phyloP scores from a whole-genome alignment of 2,797 vertebrate genomes.

The Catostomus latipinnis region DNA sequence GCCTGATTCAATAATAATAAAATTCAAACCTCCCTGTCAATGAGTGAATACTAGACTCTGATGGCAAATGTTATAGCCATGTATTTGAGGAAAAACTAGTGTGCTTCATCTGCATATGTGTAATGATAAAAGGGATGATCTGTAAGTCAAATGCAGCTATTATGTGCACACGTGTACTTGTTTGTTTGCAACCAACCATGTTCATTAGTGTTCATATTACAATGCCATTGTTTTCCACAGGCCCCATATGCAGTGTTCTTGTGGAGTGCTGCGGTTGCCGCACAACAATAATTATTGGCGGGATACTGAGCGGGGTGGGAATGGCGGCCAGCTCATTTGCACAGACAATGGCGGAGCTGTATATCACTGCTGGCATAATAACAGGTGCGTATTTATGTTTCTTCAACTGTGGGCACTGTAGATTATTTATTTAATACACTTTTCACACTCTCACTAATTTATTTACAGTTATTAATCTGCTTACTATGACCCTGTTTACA shows the following conservation, averaged over 20 bases:
- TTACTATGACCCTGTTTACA: no score
- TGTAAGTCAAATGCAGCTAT: constrained; percentile 54
- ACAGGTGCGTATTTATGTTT: constrained; percentile 71
- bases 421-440: no score
- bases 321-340: constrained; percentile 83
- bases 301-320: constrained; percentile 81
- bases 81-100: background rate
- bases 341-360: constrained; percentile 78
- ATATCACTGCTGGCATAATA: constrained; percentile 80
- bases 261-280: constrained; percentile 84
- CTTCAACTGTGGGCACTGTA: no score
- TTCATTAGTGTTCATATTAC: constrained; percentile 21
- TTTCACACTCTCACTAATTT: no score
- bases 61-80: background rate
- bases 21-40: no score
- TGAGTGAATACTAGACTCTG: background rate
- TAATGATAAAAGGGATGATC: constrained; percentile 44
- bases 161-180: constrained; percentile 34
- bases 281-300: constrained; percentile 80
- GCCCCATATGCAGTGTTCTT: constrained; percentile 85
- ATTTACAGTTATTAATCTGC: no score
- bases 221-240: constrained; percentile 65
- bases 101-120: constrained; percentile 45
- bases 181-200: constrained; percentile 9
- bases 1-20: no score